Base-by-base conservation (phyloP, 2,797 vertebrate genomes). In the Macropodus opercularis region DNA sequence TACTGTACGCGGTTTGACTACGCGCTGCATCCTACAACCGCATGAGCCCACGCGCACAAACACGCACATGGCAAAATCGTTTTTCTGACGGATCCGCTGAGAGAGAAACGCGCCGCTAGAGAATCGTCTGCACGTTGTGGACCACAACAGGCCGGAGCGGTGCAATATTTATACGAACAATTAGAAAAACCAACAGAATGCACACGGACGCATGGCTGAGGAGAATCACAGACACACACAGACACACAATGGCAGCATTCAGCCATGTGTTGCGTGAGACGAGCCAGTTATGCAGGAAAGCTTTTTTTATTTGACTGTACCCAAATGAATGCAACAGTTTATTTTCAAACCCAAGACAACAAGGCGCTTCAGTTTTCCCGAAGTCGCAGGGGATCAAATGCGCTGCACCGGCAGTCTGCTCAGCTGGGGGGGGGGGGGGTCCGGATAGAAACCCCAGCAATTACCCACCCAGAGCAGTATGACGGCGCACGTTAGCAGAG, bases 121-220 rank as follows among this genome's bases (percentile, higher is more conserved):
- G 40, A 29, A 53, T 60, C 64, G 71, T 65, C 80, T 64, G 74
- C 81, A 80, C 68, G 73, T 55, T 63, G 63, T 60, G 58, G 75
- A 50, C 75, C 80, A 75, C 80, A 67, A 54, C 69, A 69, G 66
- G 65, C 70, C 49, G 13, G 71, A 27, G 36, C 48, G 75, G 72
- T 77, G 49, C 65, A 76, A 78, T 73, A 79, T 84, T 85, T 81
- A 85, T 65, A 77, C 83, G 81, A 53, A 74, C 75, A 79, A 87
- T 86, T 85, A 85, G 75, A 73, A 81, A 81, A 84, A 69, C 74
- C 69, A 86, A 80, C 75, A 81, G 66, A 55, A 84, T 72, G 50
- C 51, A 62, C 77, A 66, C 39, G 64, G 44, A 50, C 18, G 62
- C 64, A 51, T 50, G 66, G 51, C 39, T 48, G 62, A 11, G 42